Percentiles rank a stretch among this genome's conserved stretches.
Conservation (phyloP, 2,797 vertebrate genomes). For the Melanotaenia trifasciata region DNA sequence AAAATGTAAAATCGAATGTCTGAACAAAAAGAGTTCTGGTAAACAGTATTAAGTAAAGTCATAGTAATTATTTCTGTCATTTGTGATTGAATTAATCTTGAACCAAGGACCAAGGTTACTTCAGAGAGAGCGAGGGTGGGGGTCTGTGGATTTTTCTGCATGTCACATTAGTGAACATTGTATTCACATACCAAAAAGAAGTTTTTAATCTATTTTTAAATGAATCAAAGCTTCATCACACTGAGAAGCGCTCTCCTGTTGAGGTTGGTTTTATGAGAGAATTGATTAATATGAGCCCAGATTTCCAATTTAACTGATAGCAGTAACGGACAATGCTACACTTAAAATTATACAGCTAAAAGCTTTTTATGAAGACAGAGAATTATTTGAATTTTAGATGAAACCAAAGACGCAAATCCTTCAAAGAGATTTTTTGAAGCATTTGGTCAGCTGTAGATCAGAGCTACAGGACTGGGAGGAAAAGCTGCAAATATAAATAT, state of each 20-base stretch:
- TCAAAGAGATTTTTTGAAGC: background rate
- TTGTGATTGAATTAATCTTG: too few relatives aligned
- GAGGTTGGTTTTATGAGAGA: background rate
- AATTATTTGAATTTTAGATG: constrained; percentile 34
- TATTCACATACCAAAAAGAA: too few relatives aligned
- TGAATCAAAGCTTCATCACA: background rate
- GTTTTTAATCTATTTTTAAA: background rate
- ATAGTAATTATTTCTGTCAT: too few relatives aligned
- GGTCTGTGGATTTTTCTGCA: too few relatives aligned
- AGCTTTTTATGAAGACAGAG: constrained; percentile 2
- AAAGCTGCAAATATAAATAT: background rate
- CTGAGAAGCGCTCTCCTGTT: background rate
- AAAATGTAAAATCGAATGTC: too few relatives aligned
- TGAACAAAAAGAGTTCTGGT: too few relatives aligned
- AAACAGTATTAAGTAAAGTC: too few relatives aligned
- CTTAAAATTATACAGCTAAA: background rate
- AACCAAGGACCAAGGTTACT: too few relatives aligned
- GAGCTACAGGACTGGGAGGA: background rate
- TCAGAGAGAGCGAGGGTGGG: too few relatives aligned
- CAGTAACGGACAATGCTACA: too few relatives aligned
- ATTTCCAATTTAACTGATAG: background rate
- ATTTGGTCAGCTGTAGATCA: constrained; percentile 15
- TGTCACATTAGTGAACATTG: too few relatives aligned
- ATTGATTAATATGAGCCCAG: background rate
- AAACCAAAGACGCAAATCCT: constrained; percentile 1